phyloP scores from a whole-genome alignment of 1,140 invertebrate genomes.

The Drosophila sproati region DNA sequence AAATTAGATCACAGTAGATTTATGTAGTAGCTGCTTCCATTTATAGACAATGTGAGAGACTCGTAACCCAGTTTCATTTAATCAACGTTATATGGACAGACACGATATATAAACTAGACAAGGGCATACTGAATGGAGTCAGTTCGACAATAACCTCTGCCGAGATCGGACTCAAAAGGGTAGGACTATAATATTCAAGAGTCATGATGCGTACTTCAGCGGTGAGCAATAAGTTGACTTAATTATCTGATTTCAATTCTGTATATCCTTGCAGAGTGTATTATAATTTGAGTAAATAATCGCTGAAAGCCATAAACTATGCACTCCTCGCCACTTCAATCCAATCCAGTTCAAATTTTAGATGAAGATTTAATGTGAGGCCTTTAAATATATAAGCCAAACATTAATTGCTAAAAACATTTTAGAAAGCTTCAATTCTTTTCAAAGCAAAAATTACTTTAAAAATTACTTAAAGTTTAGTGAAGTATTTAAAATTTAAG shows the following conservation, averaged over 20 bases:
- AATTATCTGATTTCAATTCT: background rate
- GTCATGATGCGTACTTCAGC: conserved; percentile 51
- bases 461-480: too few species aligned
- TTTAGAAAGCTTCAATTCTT: too few species aligned
- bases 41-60: conserved; percentile 59
- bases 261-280: too few species aligned
- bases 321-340: too few species aligned
- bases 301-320: too few species aligned
- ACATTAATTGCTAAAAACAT: too few species aligned
- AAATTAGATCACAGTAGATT: conserved; percentile 67
- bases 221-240: conserved; percentile 43
- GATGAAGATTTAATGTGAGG: too few species aligned
- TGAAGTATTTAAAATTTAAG: too few species aligned
- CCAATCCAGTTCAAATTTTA: too few species aligned
- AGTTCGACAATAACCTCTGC: conserved; percentile 43
- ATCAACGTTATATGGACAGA: conserved; percentile 35
- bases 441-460: too few species aligned
- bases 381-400: too few species aligned
- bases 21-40: conserved; percentile 69
- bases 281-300: too few species aligned
- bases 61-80: conserved; percentile 45
- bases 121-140: conserved; percentile 54
- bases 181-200: background rate
- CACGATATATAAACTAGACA: conserved; percentile 59
- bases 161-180: conserved; percentile 48